Percentiles rank a stretch among this genome's conserved stretches.
These are phyloP conservation scores for Aphidius ervi DNA, from an alignment of 1,140 invertebrate genomes.

Conservation along the genomic window DNA sequence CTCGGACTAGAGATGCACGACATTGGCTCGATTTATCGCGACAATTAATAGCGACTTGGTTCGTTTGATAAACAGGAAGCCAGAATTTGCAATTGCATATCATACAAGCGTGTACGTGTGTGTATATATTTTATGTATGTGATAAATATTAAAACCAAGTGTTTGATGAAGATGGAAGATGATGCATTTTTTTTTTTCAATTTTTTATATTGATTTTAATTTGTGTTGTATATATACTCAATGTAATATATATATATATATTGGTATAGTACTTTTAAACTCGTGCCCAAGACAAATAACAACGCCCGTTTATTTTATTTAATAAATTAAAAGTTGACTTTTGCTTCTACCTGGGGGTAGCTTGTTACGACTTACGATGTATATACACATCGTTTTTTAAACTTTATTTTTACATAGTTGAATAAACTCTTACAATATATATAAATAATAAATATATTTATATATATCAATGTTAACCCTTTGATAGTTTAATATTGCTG, in stretches of 20 bases:
- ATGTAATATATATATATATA: no score
- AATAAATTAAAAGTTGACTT: conserved; percentile 21
- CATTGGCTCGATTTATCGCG: conserved; percentile 22
- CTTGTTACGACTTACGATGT: conserved; percentile 22
- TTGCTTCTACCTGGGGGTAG: conserved; percentile 13
- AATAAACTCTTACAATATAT: no score
- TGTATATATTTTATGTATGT: background rate
- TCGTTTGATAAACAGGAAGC: conserved; percentile 27
- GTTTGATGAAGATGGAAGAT: background rate
- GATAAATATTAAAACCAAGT: background rate
- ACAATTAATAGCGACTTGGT: conserved; percentile 28
- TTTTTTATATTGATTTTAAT: no score
- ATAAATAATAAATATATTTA: no score
- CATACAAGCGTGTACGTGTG: background rate
- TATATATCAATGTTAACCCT: no score
- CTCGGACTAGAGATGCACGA: conserved; percentile 20
- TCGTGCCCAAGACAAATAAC: conserved; percentile 12
- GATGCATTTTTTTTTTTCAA: no score
- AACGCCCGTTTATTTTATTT: conserved; percentile 22
- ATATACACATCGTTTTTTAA: background rate
- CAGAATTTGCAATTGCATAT: no score
- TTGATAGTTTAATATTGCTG: background rate
- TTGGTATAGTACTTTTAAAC: no score
- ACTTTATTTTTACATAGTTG: no score
- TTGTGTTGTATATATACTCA: no score